Evolutionary conservation across 2,888 invertebrate species (phyloP), one percentile per base, ranked within the genome.

Genomic region (Rhynchonema sp.): DNA sequence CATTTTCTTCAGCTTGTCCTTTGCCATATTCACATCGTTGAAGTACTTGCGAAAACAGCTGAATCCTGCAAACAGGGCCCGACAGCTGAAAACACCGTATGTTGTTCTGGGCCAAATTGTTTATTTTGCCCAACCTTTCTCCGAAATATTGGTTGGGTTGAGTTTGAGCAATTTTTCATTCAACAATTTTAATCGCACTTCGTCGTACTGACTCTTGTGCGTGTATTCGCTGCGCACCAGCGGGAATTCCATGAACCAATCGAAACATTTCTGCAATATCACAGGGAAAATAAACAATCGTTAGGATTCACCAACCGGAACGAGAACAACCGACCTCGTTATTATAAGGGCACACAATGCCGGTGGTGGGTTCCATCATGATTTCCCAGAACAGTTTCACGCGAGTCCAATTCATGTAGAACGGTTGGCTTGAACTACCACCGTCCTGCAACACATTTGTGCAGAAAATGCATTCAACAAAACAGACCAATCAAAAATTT

Each of bases 331-430:
- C 20, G 6, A 49, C 49, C 13, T 49, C n/a, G n/a, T 6, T 3
- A 49, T 49, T 49, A n/a, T 49, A 49, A 3, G 49, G n/a, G n/a
- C 49, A 49, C 3, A 23, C 20, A n/a, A 49, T n/a, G 49, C 49
- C 49, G n/a, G 49, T 17, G 77, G 70, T 74, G 73, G 30, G 72
- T 70, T 25, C 76, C 74, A 57, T 74, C 72, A 9, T 71, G 66
- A 62, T 74, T 74, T 73, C 71, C 78, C 78, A 78, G 59, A 78
- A 70, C 62, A 78, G 77, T 57, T 74, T 69, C 30, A 75, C 75
- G 56, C 76, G 66, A 60, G 68, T 70, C 74, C 75, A 76, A n/a
- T 73, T 72, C 57, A 78, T 66, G 65, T 75, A 77, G 29, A 77
- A 67, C 38, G n/a, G n/a, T n/a, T n/a, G n/a, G n/a, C n/a, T n/a